These are phyloP conservation scores for Morelia viridis DNA, from an alignment of 2,797 vertebrate genomes.

Conservation along the genomic window DNA sequence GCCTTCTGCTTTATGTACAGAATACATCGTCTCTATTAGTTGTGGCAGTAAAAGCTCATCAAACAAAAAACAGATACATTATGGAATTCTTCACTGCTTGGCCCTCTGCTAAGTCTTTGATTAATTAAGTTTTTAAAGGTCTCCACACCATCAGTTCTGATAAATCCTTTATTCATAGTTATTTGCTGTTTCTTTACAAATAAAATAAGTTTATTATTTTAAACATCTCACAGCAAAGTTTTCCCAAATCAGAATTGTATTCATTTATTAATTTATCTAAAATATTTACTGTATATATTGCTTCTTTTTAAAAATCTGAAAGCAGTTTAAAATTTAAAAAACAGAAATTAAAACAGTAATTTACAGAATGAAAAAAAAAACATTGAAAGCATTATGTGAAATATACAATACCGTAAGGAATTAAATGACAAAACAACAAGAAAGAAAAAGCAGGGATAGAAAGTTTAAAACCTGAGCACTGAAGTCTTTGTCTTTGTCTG, in stretches of 20 bases:
- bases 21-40: conserved; percentile 54
- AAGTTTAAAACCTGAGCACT: background rate
- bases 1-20: conserved; percentile 60
- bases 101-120: conserved; percentile 58
- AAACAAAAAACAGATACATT: conserved; percentile 70
- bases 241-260: background rate
- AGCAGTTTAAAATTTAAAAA: background rate
- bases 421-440: background rate
- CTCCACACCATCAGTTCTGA: background rate
- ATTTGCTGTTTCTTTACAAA: background rate
- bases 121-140: conserved; percentile 37
- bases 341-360: background rate
- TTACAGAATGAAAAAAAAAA: background rate
- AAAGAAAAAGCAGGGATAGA: background rate
- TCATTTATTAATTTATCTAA: background rate
- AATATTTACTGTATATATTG: background rate
- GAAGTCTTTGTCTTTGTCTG: background rate
- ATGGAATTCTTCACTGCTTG: conserved; percentile 56
- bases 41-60: conserved; percentile 64
- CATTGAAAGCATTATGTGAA: background rate
- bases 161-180: background rate
- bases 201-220: background rate
- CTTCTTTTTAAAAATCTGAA: background rate
- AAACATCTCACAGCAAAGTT: background rate
- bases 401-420: background rate